phyloP scores from a whole-genome alignment of 2,888 invertebrate genomes.

The Bruchidius siliquastri region DNA sequence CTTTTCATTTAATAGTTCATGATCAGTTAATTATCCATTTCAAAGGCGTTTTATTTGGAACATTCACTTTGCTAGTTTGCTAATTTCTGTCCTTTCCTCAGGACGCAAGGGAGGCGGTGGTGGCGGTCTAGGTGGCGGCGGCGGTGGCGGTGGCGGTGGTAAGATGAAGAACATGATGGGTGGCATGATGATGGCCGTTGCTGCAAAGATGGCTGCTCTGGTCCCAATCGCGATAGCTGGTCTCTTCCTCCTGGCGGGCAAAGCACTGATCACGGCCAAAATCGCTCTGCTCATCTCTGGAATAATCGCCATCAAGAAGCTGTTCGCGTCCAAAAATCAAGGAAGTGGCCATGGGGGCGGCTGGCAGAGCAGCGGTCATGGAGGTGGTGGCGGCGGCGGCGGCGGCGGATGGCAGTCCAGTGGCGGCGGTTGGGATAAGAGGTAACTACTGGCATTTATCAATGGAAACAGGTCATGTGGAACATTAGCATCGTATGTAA shows the following conservation, averaged over 20 bases:
- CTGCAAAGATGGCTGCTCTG: conserved; percentile 79
- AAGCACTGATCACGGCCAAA: conserved; percentile 75
- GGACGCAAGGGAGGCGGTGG: conserved; percentile 49
- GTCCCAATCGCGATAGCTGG: conserved; percentile 76
- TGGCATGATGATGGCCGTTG: conserved; percentile 85
- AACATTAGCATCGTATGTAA: too few species aligned
- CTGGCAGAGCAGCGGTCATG: conserved; percentile 47
- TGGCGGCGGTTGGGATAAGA: conserved; percentile 63
- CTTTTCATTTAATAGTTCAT: too few species aligned
- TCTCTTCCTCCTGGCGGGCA: conserved; percentile 76
- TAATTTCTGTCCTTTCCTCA: conserved; percentile 1
- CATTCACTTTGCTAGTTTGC: background rate
- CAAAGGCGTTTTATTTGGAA: too few species aligned
- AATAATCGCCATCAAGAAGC: conserved; percentile 78
- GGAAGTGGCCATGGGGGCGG: conserved; percentile 49
- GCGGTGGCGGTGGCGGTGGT: conserved; percentile 52
- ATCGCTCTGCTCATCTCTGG: conserved; percentile 76
- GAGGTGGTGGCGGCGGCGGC: conserved; percentile 47
- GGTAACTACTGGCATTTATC: conserved; percentile 51
- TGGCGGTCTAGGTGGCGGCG: conserved; percentile 45
- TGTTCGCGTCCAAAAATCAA: conserved; percentile 64
- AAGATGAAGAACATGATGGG: conserved; percentile 87
- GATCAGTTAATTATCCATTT: background rate
- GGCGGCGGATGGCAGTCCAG: conserved; percentile 49
- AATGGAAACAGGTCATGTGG: too few species aligned